Percentiles rank a stretch among this genome's conserved stretches.
These are phyloP conservation scores for Emys orbicularis DNA, from an alignment of 2,797 vertebrate species.

Conservation along the genomic window DNA sequence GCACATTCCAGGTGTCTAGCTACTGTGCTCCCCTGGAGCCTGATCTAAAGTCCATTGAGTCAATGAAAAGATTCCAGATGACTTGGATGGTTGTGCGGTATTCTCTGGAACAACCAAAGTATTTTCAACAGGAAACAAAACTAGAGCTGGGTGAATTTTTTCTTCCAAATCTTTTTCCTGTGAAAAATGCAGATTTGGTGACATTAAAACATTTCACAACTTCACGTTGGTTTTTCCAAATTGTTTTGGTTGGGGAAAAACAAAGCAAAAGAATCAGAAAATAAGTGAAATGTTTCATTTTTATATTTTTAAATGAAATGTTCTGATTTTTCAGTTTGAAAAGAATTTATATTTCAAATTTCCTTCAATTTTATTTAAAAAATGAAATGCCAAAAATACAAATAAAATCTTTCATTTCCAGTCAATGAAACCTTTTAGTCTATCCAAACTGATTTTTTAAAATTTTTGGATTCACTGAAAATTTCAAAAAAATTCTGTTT, in stretches of 20 bases:
- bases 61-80: conserved; percentile 27
- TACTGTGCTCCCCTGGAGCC: conserved; percentile 18
- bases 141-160: not conserved
- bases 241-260: not conserved
- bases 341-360: not conserved
- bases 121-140: conserved; percentile 24
- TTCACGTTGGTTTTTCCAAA: not conserved
- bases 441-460: not conserved
- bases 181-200: not conserved
- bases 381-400: not conserved
- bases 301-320: not conserved
- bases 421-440: not conserved
- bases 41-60: conserved; percentile 16
- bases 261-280: not conserved
- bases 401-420: not conserved
- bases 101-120: conserved; percentile 3
- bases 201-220: not conserved
- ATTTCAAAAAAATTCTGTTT: not conserved
- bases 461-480: not conserved
- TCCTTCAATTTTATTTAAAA: not conserved
- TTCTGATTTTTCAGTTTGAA: not conserved
- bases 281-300: not conserved
- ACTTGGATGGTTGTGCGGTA: conserved; percentile 40
- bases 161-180: not conserved
- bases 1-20: not conserved